These are phyloP conservation scores for Brienomyrus brachyistius DNA, from an alignment of 2,113 vertebrate species.

Conservation along the genomic window DNA sequence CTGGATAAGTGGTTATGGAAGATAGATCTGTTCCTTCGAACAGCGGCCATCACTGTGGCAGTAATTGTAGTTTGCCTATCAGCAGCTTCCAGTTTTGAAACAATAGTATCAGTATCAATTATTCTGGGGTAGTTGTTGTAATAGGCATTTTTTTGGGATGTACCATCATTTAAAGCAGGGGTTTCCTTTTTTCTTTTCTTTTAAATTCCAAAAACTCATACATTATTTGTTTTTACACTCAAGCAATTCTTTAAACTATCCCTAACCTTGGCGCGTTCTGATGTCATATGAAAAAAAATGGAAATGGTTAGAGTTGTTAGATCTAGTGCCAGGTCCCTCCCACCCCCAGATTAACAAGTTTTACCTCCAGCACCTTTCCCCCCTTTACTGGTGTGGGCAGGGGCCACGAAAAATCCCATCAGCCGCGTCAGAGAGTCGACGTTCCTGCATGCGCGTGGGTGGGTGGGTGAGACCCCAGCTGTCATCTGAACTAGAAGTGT, in stretches of 20 bases:
- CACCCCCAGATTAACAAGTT: background rate
- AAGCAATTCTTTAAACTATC: background rate
- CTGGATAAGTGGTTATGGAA: background rate
- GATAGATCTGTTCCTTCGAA: background rate
- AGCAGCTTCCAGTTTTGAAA: background rate
- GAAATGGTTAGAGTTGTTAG: background rate
- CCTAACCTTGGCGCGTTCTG: background rate
- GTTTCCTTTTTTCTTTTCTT: background rate
- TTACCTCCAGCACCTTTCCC: background rate
- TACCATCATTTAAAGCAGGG: background rate
- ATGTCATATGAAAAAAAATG: background rate
- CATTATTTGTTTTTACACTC: no score
- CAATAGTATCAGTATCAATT: background rate
- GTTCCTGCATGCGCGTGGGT: background rate
- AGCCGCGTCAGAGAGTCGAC: background rate
- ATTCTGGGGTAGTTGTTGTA: background rate
- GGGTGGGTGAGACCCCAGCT: background rate
- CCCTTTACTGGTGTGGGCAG: background rate
- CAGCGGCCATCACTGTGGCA: background rate
- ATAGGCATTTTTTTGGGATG: background rate
- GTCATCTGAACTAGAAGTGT: background rate
- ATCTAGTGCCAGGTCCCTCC: background rate
- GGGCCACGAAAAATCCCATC: background rate
- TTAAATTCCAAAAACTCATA: background rate
- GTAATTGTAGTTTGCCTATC: background rate